Conservation (phyloP, 2,113 vertebrate species). For the Zosterops japonicus region DNA sequence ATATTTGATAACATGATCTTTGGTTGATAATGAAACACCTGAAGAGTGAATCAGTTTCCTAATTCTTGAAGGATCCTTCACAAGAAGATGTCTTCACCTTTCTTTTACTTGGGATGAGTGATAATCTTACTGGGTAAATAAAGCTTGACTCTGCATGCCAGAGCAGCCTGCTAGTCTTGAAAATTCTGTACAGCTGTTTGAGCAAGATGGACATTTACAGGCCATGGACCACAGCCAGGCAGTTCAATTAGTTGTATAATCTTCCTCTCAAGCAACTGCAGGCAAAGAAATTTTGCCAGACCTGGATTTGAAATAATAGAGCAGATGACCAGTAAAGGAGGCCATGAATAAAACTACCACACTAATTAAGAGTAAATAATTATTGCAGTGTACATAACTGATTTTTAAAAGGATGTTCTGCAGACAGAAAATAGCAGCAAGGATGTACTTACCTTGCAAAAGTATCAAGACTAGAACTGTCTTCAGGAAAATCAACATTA, state of each 20-base stretch:
- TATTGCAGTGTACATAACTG: neutral
- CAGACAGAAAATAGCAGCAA: neutral
- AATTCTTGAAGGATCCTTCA: neutral
- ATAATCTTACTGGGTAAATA: neutral
- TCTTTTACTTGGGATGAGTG: neutral
- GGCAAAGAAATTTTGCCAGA: conserved; percentile 6
- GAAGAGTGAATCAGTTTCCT: neutral
- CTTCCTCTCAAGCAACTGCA: neutral
- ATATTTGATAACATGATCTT: neutral
- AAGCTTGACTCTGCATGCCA: neutral
- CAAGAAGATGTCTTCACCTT: neutral
- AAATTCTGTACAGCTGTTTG: neutral
- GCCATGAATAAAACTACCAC: neutral
- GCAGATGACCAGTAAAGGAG: neutral
- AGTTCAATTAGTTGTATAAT: neutral
- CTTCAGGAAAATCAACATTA: neutral
- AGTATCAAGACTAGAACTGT: neutral
- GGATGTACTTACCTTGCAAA: neutral
- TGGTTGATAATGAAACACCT: neutral
- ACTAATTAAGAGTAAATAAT: conserved; percentile 3
- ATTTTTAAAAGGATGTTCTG: neutral
- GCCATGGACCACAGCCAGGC: neutral
- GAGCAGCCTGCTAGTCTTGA: neutral
- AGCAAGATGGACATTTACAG: neutral
- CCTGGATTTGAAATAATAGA: neutral